Conservation (phyloP, 2,888 invertebrate species). For the Therioaphis trifolii region DNA sequence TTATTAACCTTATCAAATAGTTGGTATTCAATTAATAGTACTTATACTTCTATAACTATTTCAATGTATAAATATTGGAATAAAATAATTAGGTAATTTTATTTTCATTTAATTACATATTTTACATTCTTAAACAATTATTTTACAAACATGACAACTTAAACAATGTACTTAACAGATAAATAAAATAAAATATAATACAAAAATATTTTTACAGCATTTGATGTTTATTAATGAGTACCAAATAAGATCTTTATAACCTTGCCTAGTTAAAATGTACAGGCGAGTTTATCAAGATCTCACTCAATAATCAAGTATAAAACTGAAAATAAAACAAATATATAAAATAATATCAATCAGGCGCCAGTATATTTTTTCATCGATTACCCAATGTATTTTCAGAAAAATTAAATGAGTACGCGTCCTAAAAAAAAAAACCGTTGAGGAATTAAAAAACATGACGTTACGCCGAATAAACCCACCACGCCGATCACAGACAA, state of each 20-base stretch:
- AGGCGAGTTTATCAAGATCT: constrained; percentile 60
- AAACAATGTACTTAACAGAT: too few species aligned
- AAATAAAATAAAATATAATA: too few species aligned
- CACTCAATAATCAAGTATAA: constrained; percentile 43
- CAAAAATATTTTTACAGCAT: too few species aligned
- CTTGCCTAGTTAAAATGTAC: constrained; percentile 34
- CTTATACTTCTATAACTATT: neutral
- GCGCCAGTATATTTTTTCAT: too few species aligned
- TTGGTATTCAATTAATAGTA: neutral
- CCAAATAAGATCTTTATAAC: constrained; percentile 55
- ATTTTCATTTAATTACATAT: neutral
- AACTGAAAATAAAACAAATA: neutral
- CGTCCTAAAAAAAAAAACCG: too few species aligned
- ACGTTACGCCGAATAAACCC: neutral
- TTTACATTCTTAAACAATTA: neutral
- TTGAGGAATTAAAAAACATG: neutral
- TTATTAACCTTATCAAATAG: constrained; percentile 33
- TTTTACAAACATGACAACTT: neutral
- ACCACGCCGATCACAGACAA: constrained; percentile 1
- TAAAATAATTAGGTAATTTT: neutral
- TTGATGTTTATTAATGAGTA: constrained; percentile 18
- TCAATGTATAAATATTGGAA: neutral
- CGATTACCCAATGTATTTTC: too few species aligned
- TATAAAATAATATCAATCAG: neutral
- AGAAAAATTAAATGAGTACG: too few species aligned